These are phyloP conservation scores for Andricus curvator DNA, from an alignment of 2,888 invertebrate species.

Conservation along the genomic window DNA sequence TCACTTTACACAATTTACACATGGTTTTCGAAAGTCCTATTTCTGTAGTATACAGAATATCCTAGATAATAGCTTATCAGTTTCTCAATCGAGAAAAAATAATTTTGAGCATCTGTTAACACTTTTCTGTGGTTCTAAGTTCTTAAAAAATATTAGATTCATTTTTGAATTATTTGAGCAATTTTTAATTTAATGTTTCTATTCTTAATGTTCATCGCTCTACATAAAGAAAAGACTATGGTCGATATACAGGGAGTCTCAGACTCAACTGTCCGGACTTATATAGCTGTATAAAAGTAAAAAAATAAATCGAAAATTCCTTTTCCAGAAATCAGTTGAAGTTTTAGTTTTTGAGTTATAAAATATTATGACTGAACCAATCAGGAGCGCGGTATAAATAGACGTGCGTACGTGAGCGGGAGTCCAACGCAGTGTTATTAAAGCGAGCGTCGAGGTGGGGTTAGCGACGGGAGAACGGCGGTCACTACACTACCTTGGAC, in stretches of 20 bases:
- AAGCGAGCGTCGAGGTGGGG: no score
- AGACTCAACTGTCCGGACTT: no score
- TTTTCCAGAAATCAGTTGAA: no score
- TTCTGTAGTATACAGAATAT: not conserved
- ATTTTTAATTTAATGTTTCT: not conserved
- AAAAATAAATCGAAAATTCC: no score
- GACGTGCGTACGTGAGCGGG: no score
- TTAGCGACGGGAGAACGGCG: no score
- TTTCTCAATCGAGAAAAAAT: not conserved
- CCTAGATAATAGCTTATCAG: not conserved
- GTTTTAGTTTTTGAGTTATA: no score
- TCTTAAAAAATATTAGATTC: not conserved
- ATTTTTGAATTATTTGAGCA: not conserved
- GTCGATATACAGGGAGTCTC: not conserved
- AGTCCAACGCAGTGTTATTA: no score
- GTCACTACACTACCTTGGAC: no score
- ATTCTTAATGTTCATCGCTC: not conserved
- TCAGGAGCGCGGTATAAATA: no score
- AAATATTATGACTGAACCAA: no score
- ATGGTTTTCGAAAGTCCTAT: not conserved
- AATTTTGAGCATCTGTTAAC: not conserved
- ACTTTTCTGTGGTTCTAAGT: not conserved
- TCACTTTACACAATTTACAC: not conserved
- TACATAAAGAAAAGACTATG: constrained; percentile 10
- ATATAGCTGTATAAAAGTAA: no score